Conservation (phyloP, 2,113 vertebrate species). For the Symphodus melops region DNA sequence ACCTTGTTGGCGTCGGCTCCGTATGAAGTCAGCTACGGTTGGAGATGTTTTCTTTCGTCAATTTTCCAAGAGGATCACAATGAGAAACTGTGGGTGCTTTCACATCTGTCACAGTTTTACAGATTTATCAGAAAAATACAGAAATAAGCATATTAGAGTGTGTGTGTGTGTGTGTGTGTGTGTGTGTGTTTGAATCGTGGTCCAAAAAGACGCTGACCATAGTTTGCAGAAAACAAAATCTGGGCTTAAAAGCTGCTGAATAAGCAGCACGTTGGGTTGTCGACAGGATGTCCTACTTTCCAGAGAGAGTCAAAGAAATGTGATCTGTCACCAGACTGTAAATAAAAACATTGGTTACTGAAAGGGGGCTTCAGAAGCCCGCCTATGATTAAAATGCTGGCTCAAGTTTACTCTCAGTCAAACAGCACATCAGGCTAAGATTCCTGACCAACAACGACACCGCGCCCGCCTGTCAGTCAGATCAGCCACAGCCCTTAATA, state of each 20-base stretch:
- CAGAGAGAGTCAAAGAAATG: too few species aligned
- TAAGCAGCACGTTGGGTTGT: background rate
- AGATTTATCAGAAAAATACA: background rate
- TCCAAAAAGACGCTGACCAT: background rate
- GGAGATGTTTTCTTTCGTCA: background rate
- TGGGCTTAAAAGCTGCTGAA: background rate
- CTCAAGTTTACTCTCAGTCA: too few species aligned
- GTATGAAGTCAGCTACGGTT: background rate
- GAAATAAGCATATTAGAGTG: background rate
- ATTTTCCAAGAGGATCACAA: background rate
- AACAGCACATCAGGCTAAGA: too few species aligned
- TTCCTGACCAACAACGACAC: too few species aligned
- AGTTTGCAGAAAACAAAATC: background rate
- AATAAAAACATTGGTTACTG: too few species aligned
- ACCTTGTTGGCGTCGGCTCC: background rate
- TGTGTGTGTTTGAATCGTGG: background rate
- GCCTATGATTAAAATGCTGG: too few species aligned
- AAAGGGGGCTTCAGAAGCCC: too few species aligned
- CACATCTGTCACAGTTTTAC: background rate
- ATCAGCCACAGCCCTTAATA: too few species aligned
- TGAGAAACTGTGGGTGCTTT: background rate
- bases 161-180: too few species aligned
- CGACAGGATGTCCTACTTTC: background rate
- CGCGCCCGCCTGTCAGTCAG: too few species aligned
- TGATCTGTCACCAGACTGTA: too few species aligned